Evolutionary conservation across 2,888 invertebrate genomes (phyloP).

Genomic region (Coenonympha arcania): DNA sequence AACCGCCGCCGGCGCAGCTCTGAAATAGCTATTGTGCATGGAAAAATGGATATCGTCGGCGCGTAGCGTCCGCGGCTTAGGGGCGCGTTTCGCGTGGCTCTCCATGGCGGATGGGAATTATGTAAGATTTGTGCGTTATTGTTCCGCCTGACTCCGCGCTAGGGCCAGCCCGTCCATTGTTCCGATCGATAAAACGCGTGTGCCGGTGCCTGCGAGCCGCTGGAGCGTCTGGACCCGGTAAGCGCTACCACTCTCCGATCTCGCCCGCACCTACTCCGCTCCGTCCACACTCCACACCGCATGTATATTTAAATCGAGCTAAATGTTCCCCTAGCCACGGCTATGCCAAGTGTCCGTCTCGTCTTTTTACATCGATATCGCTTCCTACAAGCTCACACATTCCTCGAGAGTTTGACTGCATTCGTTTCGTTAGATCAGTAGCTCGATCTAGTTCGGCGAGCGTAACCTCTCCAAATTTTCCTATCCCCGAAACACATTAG

Average conservation of each 20-base stretch:
- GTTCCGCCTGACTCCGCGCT: slow-evolving; percentile 45
- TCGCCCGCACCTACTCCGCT: no score
- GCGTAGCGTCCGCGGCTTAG: slow-evolving; percentile 48
- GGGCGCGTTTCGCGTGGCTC: slow-evolving; percentile 54
- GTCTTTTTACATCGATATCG: slow-evolving; percentile 12
- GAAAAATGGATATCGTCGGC: slow-evolving; percentile 53
- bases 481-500: slow-evolving; percentile 13
- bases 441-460: not conserved
- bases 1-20: slow-evolving; percentile 64
- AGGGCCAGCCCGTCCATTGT: slow-evolving; percentile 24
- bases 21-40: slow-evolving; percentile 63
- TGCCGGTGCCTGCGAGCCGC: slow-evolving; percentile 28
- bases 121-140: slow-evolving; percentile 66
- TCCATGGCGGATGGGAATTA: slow-evolving; percentile 58
- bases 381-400: slow-evolving; percentile 7
- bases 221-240: slow-evolving; percentile 53
- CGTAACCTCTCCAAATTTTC: slow-evolving; percentile 19
- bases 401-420: slow-evolving; percentile 7
- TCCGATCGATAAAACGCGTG: slow-evolving; percentile 32
- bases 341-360: slow-evolving; percentile 16
- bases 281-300: no score
- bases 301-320: slow-evolving; percentile 62
- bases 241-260: slow-evolving; percentile 42
- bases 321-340: slow-evolving; percentile 24
- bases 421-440: slow-evolving; percentile 20